Evolutionary conservation across 2,888 invertebrate genomes (phyloP), one percentile per base, ranked within the genome.

Genomic region (Nomada hirtipes): DNA sequence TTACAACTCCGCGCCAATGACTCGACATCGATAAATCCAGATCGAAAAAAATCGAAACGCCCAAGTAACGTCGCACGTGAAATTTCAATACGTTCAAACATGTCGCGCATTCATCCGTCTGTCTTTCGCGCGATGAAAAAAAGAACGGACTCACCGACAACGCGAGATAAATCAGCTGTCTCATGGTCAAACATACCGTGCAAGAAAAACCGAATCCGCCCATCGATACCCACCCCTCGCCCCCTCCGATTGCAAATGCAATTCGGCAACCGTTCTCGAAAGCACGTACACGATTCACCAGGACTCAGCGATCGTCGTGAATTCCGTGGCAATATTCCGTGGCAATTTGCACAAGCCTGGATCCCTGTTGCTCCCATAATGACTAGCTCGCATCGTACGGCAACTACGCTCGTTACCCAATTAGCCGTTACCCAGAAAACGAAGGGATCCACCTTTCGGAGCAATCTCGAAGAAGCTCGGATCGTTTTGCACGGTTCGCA

Each of bases 371-470:
- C 65, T 76, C 53, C 69, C 1, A 52, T 64, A 53, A 65, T 60
- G 53, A 61, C 52, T 42, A 53, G 20, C n/a, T 29, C 42, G 52
- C 53, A 36, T 71, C 53, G 36, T 23, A 2, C 52, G 44, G 52
- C 59, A 69, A 81, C 79, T 73, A 73, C 42, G n/a, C 53, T 42
- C 50, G 79, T 73, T 73, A 65, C 20, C 81, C 69, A 69, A 79
- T 79, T 81, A 79, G 23, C 70, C 79, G n/a, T 79, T 79, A 75
- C 74, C 79, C 59, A 71, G 68, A 63, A 76, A 72, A 57, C 72
- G 57, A 77, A 57, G 57, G 23, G 20, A 10, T n/a, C 50, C 50
- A 42, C 9, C 29, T 26, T 53, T 68, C 36, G 42, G 70, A 26
- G 47, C 57, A 26, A 11, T 2, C 29, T 23, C 67, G 42, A 65